Conservation (phyloP, 2,888 invertebrate species). For the Galerucella calmariensis region DNA sequence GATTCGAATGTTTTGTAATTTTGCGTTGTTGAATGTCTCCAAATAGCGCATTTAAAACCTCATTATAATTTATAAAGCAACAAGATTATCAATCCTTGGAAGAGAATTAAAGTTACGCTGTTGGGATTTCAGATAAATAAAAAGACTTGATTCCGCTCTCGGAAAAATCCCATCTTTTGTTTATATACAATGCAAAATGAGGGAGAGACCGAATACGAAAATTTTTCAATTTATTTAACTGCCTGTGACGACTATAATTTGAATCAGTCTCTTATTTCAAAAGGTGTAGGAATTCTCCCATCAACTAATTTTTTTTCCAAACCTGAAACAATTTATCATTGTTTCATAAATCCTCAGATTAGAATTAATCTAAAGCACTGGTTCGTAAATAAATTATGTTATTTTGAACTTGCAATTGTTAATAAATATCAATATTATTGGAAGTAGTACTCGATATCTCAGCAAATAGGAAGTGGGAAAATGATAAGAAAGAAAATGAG, state of each 20-base stretch:
- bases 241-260: slow-evolving; percentile 15
- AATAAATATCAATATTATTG: too few relatives aligned
- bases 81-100: not conserved
- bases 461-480: too few relatives aligned
- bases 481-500: too few relatives aligned
- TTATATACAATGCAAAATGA: slow-evolving; percentile 23
- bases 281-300: slow-evolving; percentile 1
- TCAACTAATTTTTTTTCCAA: not conserved
- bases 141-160: slow-evolving; percentile 16
- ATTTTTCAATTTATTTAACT: slow-evolving; percentile 22
- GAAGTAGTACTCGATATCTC: too few relatives aligned
- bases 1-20: not conserved
- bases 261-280: slow-evolving; percentile 8
- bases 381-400: too few relatives aligned
- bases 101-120: slow-evolving; percentile 6
- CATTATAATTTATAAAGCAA: slow-evolving; percentile 5
- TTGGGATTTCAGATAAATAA: not conserved
- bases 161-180: slow-evolving; percentile 18
- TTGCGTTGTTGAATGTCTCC: not conserved
- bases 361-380: not conserved
- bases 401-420: too few relatives aligned
- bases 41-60: not conserved
- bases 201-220: slow-evolving; percentile 7
- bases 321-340: not conserved
- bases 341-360: not conserved